phyloP scores from a whole-genome alignment of 2,888 invertebrate genomes.

The Nasonia oneida region DNA sequence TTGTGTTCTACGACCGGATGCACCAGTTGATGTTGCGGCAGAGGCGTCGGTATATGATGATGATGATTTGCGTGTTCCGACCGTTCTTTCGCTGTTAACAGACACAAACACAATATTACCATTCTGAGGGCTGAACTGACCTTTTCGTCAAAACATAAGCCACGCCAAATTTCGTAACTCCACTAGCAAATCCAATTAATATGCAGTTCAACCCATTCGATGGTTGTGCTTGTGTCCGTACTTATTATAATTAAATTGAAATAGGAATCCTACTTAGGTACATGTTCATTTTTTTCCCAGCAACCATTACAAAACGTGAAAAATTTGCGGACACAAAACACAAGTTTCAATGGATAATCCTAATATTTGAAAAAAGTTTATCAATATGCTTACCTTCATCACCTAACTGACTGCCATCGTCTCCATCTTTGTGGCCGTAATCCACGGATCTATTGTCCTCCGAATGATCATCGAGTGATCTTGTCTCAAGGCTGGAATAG shows the following conservation, averaged over 20 bases:
- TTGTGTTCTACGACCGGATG: conserved; percentile 60
- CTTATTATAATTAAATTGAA: conserved; percentile 56
- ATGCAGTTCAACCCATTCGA: conserved; percentile 77
- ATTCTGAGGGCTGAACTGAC: conserved; percentile 76
- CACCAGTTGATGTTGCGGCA: conserved; percentile 60
- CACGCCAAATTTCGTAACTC: conserved; percentile 57
- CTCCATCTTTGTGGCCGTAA: conserved; percentile 58
- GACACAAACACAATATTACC: conserved; percentile 78
- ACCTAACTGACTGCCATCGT: conserved; percentile 51
- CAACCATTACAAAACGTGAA: conserved; percentile 49
- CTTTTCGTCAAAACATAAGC: conserved; percentile 64
- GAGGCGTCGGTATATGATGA: conserved; percentile 68
- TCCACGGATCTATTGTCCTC: conserved; percentile 59
- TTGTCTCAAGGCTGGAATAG: conserved; percentile 55
- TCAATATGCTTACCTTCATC: conserved; percentile 60
- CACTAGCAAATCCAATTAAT: conserved; percentile 66
- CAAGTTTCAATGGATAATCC: conserved; percentile 67
- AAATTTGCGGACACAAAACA: conserved; percentile 75
- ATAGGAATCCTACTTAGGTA: conserved; percentile 49
- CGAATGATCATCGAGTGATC: conserved; percentile 56
- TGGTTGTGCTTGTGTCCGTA: conserved; percentile 78
- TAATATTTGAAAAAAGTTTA: conserved; percentile 1
- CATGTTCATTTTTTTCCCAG: conserved; percentile 24
- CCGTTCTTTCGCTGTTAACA: conserved; percentile 74
- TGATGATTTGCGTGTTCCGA: conserved; percentile 73